Evolutionary conservation across 2,888 invertebrate species (phyloP), one percentile per base, ranked within the genome.

Genomic region (Cheilosia scutellata): DNA sequence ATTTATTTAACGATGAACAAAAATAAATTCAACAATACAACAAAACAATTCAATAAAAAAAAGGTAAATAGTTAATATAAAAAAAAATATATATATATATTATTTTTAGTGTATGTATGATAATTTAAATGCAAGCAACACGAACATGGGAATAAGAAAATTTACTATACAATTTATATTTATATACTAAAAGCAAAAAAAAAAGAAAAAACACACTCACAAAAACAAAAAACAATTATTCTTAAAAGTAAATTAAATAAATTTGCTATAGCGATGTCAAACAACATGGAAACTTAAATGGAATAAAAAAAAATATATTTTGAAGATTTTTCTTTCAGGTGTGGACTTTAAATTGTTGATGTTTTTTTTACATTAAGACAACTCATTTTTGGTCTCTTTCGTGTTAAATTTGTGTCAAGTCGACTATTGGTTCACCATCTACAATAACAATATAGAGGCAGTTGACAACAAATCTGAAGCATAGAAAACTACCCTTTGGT

Each of bases 91-190:
- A 65, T 40, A 65, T 37, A 58, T 44, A 55, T 42, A 40, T 40
- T 51, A 63, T 75, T 68, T 76, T 53, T 71, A 82, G 76, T 77
- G 51, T 71, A 65, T 68, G 55, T 70, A 82, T 72, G 31, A 77
- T 72, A 62, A 66, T 49, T 60, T 58, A 57, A 80, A 60, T 31
- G 20, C n/a, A 63, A 57, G 47, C 40, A 66, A 84, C 83, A 75
- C 60, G 65, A 75, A 86, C 76, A 86, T 72, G 86, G 76, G 76
- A 76, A 77, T 75, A 79, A 79, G 49, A 51, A 78, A 77, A 77
- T 86, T 86, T 86, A 86, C 82, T 86, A 86, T 68, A 86, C 86
- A 86, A 53, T 86, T 86, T 86, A 86, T 86, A 86, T 86, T 86
- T 86, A 77, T 86, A 86, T 72, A 72, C 44, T 53, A 65, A 55